Evolutionary conservation across 2,888 invertebrate genomes (phyloP), one percentile per base, ranked within the genome.

Genomic region (Drosophila robusta): DNA sequence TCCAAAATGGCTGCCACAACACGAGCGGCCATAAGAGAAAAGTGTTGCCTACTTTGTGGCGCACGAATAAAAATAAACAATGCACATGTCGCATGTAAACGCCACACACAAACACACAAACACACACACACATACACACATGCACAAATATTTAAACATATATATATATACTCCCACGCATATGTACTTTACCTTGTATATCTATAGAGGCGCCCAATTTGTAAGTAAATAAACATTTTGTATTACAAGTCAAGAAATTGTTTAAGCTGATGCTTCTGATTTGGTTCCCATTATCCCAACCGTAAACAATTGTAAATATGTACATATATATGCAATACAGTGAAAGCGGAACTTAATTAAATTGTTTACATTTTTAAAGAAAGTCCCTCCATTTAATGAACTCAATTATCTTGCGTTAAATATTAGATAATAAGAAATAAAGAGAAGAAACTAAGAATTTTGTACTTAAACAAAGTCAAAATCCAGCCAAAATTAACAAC

Each of bases 201-300:
- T 24, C n/a, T 38, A 39, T 57, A 54, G 29, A 73, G 24, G 58
- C 70, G 52, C 56, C 49, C 57, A 72, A 65, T 67, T 83, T 70
- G 75, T 80, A 78, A 89, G 83, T 80, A 80, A 83, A 83, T 83
- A 87, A 87, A 83, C 14, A 36, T 70, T 70, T 62, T 83, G 52
- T 84, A 89, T 67, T 67, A 71, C 74, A 86, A 70, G 47, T 55
- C 44, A 45, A 50, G 18, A 44, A 51, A 49, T 38, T 38, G 34
- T 26, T 46, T 47, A 44, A 55, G 46, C 39, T 32, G 44, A 56
- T n/a, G 36, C 39, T 44, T 45, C 22, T 32, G 45, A 52, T 60
- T 60, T 51, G 26, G 18, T 8, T 34, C 24, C 12, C 12, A 34
- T 34, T 47, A 45, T n/a, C n/a, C 44, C n/a, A 39, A 26, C 9